Evolutionary conservation across 2,113 vertebrate species (phyloP), one percentile per base, ranked within the genome.

Genomic region (Macrotus californicus): DNA sequence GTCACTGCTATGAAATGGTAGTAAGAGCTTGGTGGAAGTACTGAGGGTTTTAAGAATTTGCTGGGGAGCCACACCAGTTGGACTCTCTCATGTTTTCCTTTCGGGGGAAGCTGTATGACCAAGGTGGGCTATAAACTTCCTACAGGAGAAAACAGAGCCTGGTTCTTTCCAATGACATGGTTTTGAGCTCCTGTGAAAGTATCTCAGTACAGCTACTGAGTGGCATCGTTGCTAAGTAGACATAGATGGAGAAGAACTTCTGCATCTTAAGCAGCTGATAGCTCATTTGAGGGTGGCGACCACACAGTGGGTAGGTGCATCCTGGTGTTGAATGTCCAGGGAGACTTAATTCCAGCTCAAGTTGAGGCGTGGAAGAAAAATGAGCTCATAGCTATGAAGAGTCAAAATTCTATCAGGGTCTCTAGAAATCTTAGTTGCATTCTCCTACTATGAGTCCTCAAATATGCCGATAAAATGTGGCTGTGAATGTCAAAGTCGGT

Each of bases 381-480:
- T 92, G 92, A 93, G 36, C 87, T 93, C 73, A 36, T 29, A 43
- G 43, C 43, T 21, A 7, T n/a, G 31, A 76, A 96, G 76, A 83
- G 15, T 56, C 80, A 48, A 1, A 16, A 59, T 94, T 34, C 56
- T 87, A 81, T 87, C 84, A 95, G 64, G 83, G 36, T 52, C 77
- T 81, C 48, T 87, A 81, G 69, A 94, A 93, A 41, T 82, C 39
- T 86, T 77, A 46, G 61, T 89, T 94, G 75, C 26, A 75, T 92
- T 41, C 54, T 87, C 9, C 41, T 95, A 22, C 75, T 84, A 1
- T 41, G 21, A 87, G 31, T 93, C 61, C 76, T 96, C 52, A 93
- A 36, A 93, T 93, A 50, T 73, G 36, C 76, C 76, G 59, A 22
- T 90, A 80, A 96, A 96, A 77, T 67, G 48, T 87, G n/a, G 39